These are phyloP conservation scores for Arge pagana DNA, from an alignment of 2,888 invertebrate genomes.

Conservation along the genomic window DNA sequence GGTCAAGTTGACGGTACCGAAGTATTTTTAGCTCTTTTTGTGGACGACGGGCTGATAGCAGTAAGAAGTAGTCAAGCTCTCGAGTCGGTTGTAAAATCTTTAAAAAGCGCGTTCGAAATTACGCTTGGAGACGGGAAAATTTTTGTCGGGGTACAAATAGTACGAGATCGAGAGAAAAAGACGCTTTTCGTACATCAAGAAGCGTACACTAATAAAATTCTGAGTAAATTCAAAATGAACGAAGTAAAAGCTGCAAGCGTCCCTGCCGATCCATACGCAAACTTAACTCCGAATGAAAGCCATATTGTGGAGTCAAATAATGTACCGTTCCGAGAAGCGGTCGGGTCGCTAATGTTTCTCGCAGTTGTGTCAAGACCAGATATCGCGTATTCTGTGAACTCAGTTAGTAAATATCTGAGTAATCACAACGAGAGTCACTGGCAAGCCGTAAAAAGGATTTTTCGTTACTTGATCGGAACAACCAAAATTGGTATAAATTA, in stretches of 20 bases:
- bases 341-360: neutral
- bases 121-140: conserved; percentile 15
- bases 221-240: conserved; percentile 24
- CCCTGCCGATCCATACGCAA: conserved; percentile 21
- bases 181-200: conserved; percentile 20
- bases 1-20: neutral
- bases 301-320: neutral
- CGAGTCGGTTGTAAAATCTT: neutral
- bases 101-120: neutral
- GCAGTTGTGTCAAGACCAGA: neutral
- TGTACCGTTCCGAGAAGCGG: neutral
- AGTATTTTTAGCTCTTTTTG: neutral
- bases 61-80: neutral
- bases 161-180: conserved; percentile 11
- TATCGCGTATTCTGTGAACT: neutral
- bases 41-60: conserved; percentile 16
- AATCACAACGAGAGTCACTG: neutral
- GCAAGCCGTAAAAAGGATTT: neutral
- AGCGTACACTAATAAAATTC: conserved; percentile 20
- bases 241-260: conserved; percentile 23
- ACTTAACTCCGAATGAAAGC: neutral
- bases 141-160: conserved; percentile 18
- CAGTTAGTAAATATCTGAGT: neutral
- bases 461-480: neutral
- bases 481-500: neutral